A percentile compares a stretch with the other conserved stretches of the same genome.
Evolutionary conservation across 2,113 vertebrate species (phyloP).

Genomic region (Actenoides lindsayi): DNA sequence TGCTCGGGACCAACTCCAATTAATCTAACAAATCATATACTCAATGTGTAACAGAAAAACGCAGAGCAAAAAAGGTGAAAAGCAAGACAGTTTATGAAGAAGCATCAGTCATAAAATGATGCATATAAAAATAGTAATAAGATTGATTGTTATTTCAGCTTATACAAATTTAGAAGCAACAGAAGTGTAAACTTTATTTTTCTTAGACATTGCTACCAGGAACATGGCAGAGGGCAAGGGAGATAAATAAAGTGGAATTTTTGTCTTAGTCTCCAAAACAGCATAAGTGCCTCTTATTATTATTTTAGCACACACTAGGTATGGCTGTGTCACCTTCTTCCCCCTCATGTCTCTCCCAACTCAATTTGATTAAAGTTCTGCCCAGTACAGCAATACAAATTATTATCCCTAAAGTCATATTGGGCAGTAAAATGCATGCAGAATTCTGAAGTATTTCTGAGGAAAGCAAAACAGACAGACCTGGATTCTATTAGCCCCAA

Average conservation of each 20-base stretch:
- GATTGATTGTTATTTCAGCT: background rate
- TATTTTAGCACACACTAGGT: background rate
- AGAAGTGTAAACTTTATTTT: background rate
- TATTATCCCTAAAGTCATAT: background rate
- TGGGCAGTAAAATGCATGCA: background rate
- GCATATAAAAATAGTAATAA: background rate
- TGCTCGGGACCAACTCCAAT: background rate
- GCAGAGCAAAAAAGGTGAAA: background rate
- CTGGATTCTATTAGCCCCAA: background rate
- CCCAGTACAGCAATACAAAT: background rate
- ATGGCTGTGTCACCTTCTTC: background rate
- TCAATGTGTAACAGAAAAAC: background rate
- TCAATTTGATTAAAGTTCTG: background rate
- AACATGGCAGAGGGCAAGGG: background rate
- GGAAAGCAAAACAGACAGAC: background rate
- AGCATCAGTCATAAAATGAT: background rate
- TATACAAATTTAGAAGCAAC: background rate
- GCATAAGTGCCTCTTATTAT: background rate
- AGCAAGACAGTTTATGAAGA: background rate
- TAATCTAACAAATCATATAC: background rate
- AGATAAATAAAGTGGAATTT: background rate
- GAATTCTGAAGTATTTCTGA: background rate
- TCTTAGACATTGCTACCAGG: background rate
- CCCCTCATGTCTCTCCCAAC: background rate
- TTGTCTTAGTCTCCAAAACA: background rate